Base-by-base conservation (phyloP, 2,797 vertebrate genomes). In the Siniperca undulata region DNA sequence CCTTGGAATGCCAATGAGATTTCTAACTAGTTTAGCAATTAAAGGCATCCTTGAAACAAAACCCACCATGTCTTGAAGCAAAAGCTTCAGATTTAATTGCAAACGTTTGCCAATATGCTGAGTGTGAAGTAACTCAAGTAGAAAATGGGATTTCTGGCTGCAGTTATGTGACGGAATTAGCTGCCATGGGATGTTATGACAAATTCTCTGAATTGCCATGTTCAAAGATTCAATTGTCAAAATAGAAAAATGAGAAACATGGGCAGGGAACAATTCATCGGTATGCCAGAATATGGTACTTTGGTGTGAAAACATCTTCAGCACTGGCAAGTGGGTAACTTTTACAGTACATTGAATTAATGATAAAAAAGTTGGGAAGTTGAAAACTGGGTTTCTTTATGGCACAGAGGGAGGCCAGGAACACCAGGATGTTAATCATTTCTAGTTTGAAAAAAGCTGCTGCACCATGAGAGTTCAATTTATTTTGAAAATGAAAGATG, bases 41-140 rank as follows among this genome's bases (percentile, higher is more conserved):
- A 92, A 82, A 85, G 30, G 30, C 58, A 38, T 84, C 73, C 77
- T 90, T 91, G 84, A 92, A 87, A 92, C 78, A 86, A 83, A 90
- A 78, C 40, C 53, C 62, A 46, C 22, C 55, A 52, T 88, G 82
- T 93, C 91, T 85, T 74, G 66, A 83, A 90, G 86, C 77, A 86
- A 92, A 89, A 62, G 84, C 88, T 90, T 88, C 81, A 77, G 77
- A 92, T 93, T 94, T 90, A 93, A 94, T 94, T 93, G 86, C 86
- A 82, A 83, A 66, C 52, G 65, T 90, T 94, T 89, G 71, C 81
- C 86, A 92, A 79, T 88, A 86, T 81, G 77, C 84, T 84, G 86
- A 88, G 78, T 90, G 81, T 87, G 89, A 90, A 93, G 84, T 78
- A 88, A 75, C 55, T 92, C 73, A 64, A 93, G 88, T 88, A 92